Evolutionary conservation across 2,888 invertebrate genomes (phyloP).

Genomic region (Hetaerina titia): DNA sequence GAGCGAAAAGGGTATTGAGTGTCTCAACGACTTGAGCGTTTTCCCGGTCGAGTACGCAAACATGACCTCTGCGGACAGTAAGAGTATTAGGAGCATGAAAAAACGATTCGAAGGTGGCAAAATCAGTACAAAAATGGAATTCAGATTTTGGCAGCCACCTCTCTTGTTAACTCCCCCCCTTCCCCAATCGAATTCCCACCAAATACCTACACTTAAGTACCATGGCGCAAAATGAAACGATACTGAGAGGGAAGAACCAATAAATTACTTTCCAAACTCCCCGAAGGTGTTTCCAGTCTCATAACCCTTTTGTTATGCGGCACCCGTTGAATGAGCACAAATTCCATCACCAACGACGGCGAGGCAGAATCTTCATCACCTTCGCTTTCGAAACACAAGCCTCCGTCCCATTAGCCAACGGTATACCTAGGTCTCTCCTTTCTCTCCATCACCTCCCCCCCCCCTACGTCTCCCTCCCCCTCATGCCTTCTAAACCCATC

Average conservation of each 20-base stretch:
- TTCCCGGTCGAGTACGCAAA: neutral
- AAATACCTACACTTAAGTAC: no score
- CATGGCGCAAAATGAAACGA: neutral
- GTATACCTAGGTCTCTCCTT: neutral
- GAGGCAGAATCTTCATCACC: conserved; percentile 5
- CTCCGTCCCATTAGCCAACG: conserved; percentile 6
- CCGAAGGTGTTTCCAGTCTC: neutral
- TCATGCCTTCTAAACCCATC: neutral
- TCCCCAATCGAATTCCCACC: no score
- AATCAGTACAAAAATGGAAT: no score
- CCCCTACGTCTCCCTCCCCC: neutral
- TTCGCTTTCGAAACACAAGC: conserved; percentile 14
- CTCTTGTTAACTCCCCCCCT: no score
- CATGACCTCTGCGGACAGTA: neutral
- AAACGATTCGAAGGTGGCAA: neutral
- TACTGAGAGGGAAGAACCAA: neutral
- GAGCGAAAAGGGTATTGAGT: neutral
- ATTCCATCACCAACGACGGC: conserved; percentile 21
- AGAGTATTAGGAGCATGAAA: neutral
- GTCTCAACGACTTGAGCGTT: neutral
- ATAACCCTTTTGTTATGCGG: neutral
- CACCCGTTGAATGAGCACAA: conserved; percentile 20
- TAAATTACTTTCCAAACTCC: neutral
- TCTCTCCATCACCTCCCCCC: neutral
- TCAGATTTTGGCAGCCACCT: no score